Conservation (phyloP, 2,888 invertebrate genomes). For the Leptinotarsa tumamoca region DNA sequence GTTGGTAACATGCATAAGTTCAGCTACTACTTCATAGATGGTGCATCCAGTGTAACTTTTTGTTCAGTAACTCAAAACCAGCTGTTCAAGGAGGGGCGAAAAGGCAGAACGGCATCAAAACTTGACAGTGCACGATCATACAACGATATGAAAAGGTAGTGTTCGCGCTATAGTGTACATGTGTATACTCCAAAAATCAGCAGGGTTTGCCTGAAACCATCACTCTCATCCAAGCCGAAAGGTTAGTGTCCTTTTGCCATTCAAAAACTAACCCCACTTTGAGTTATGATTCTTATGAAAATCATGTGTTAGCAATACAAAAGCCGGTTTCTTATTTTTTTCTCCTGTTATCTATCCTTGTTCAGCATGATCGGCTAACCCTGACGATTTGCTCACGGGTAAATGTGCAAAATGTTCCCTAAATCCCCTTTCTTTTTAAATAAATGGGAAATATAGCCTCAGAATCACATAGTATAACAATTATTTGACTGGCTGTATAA, state of each 20-base stretch:
- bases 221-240: slow-evolving; percentile 40
- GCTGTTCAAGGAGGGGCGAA: slow-evolving; percentile 60
- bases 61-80: slow-evolving; percentile 49
- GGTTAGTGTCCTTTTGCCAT: slow-evolving; percentile 49
- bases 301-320: slow-evolving; percentile 43
- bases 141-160: slow-evolving; percentile 55
- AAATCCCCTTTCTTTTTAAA: slow-evolving; percentile 18
- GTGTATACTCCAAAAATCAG: slow-evolving; percentile 46
- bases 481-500: background rate
- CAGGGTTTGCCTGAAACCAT: slow-evolving; percentile 42
- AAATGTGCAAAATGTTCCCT: slow-evolving; percentile 8
- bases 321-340: slow-evolving; percentile 48
- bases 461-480: too few species aligned
- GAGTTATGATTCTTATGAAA: slow-evolving; percentile 51
- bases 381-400: slow-evolving; percentile 4
- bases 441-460: slow-evolving; percentile 3
- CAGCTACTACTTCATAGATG: slow-evolving; percentile 36
- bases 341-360: slow-evolving; percentile 34
- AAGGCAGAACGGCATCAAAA: slow-evolving; percentile 46
- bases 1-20: background rate
- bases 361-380: slow-evolving; percentile 22
- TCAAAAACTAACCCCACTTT: slow-evolving; percentile 49
- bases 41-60: background rate
- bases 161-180: slow-evolving; percentile 46
- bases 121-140: slow-evolving; percentile 52